A percentile compares a stretch with the other conserved stretches of the same genome.
These are phyloP conservation scores for Polypterus bichir DNA, from an alignment of 2,113 vertebrate species.

Conservation along the genomic window DNA sequence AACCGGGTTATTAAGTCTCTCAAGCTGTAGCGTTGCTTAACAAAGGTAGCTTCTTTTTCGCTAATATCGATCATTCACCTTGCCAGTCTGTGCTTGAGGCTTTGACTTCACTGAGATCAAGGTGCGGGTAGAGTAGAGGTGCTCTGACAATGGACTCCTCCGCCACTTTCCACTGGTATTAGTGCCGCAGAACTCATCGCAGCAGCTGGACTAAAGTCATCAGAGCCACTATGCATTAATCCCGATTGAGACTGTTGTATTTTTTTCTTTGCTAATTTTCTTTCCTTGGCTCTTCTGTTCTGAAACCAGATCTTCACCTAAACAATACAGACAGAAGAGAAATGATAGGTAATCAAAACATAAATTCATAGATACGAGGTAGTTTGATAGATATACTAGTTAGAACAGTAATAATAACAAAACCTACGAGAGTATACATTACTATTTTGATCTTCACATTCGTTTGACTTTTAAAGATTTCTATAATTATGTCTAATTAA, in stretches of 20 bases:
- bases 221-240: slow-evolving; percentile 25
- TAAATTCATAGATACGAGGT: background rate
- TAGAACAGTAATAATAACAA: no score
- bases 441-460: no score
- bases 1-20: no score
- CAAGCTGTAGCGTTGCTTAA: no score
- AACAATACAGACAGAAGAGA: no score
- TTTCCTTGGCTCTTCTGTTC: slow-evolving; percentile 59
- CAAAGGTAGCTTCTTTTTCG: no score
- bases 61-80: no score
- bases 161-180: slow-evolving; percentile 7
- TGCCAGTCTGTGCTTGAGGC: background rate
- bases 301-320: slow-evolving; percentile 73
- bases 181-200: slow-evolving; percentile 29
- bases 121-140: slow-evolving; percentile 20
- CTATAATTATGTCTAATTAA: no score
- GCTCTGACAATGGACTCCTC: slow-evolving; percentile 30
- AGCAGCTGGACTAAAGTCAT: slow-evolving; percentile 45
- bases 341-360: background rate
- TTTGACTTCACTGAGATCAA: slow-evolving; percentile 24
- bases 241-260: slow-evolving; percentile 47
- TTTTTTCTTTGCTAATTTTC: slow-evolving; percentile 66
- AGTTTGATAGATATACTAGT: no score
- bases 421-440: no score
- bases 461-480: no score